Base-by-base conservation (phyloP, 1,140 invertebrate genomes). In the Charaxes varanes region DNA sequence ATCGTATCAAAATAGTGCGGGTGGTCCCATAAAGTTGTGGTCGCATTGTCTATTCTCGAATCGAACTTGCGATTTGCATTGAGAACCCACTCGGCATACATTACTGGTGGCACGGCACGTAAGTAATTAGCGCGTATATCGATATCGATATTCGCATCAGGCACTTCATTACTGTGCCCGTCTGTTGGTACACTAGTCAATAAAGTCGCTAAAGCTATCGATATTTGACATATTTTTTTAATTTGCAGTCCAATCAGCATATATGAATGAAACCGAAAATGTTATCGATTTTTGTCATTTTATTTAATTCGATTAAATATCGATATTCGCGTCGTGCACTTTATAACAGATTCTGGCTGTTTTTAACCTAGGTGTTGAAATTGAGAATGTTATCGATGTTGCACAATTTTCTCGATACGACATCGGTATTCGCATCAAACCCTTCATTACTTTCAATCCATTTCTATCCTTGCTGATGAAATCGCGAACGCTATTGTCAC, bases 21-120 rank as follows among this genome's bases (percentile, higher is more conserved):
- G 71, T 82, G 73, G 72, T 80, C 76, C 56, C 57, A 74, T 77
- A 77, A 77, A 78, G 53, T 62, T 59, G 53, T 53, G 47, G 40
- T 67, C 76, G 52, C 68, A 83, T 77, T 80, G 70, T 67, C 68
- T 77, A 83, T 83, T 80, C 73, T 67, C 62, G 62, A 62, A 77
- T 76, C 79, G 69, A 79, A 79, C 70, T 78, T 69, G 60, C 70
- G 62, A 79, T 83, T 83, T 80, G 70, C 76, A 78, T 83, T 73
- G 63, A 68, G 69, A 62, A 74, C 61, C 64, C 53, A 76, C 61
- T 62, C 60, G 41, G 72, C 72, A 77, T 74, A 79, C 61, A 77
- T 79, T 71, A 55, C 55, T 46, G 46, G 53, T 53, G 47, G 57
- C 56, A 46, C 44, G 57, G 54, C 58, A 54, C 61, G 51, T 64